Evolutionary conservation across 2,113 vertebrate genomes (phyloP).

Genomic region (Vulpes vulpes): DNA sequence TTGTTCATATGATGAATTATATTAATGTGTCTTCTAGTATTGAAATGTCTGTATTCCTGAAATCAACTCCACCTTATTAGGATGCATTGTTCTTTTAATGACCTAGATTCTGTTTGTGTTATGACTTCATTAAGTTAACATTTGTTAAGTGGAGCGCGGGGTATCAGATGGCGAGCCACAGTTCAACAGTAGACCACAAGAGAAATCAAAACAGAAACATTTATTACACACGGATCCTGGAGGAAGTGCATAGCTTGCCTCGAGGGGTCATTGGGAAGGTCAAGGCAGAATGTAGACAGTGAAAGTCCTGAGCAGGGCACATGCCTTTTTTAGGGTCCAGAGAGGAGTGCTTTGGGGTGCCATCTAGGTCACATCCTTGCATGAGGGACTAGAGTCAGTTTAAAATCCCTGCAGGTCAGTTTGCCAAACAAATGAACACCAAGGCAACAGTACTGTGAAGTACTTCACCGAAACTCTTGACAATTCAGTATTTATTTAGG

Average conservation of each 20-base stretch:
- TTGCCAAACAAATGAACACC: neutral
- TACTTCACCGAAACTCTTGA: neutral
- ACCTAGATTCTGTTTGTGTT: neutral
- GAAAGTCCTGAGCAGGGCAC: neutral
- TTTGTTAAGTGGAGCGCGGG: neutral
- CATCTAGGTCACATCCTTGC: neutral
- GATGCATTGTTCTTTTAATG: neutral
- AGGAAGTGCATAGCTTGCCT: neutral
- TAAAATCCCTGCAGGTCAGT: neutral
- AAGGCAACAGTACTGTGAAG: neutral
- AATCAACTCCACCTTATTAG: neutral
- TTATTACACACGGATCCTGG: neutral
- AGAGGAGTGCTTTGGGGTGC: neutral
- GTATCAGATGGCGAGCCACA: neutral
- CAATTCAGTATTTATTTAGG: neutral
- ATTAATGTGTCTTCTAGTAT: neutral
- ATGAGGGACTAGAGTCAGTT: neutral
- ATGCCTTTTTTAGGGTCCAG: neutral
- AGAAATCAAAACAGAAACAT: neutral
- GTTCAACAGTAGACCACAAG: neutral
- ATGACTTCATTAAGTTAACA: neutral
- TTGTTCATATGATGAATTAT: neutral
- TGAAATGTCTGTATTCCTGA: neutral
- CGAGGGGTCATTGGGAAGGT: neutral
- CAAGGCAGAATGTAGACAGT: neutral